A percentile compares a stretch with the other conserved stretches of the same genome.
These are phyloP conservation scores for Lasioglossum leucozonium DNA, from an alignment of 2,888 invertebrate species.

Conservation along the genomic window DNA sequence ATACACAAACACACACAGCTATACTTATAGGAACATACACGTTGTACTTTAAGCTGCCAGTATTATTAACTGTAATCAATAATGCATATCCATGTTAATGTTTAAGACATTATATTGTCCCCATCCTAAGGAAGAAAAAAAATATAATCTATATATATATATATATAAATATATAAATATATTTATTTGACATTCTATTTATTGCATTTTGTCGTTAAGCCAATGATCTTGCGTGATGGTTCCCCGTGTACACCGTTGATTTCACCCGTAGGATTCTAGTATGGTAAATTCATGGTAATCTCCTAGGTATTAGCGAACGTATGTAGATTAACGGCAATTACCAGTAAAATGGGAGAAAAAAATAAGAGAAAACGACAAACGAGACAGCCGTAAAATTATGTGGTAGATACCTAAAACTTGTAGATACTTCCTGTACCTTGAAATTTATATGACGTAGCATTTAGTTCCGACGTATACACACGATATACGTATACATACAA, in stretches of 20 bases:
- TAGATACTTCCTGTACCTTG: conserved; percentile 83
- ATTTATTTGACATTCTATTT: conserved; percentile 76
- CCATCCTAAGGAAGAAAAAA: conserved; percentile 63
- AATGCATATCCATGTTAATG: conserved; percentile 81
- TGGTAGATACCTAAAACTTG: conserved; percentile 76
- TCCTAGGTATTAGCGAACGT: conserved; percentile 55
- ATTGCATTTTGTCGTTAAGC: conserved; percentile 69
- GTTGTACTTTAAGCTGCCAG: conserved; percentile 78
- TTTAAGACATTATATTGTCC: conserved; percentile 77
- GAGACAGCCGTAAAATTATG: conserved; percentile 65
- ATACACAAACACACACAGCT: background rate
- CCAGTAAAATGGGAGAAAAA: conserved; percentile 22
- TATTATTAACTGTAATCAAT: conserved; percentile 82
- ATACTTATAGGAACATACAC: conserved; percentile 34
- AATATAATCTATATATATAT: conserved; percentile 70
- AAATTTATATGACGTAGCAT: conserved; percentile 80
- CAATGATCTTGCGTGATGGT: conserved; percentile 57
- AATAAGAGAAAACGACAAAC: conserved; percentile 15
- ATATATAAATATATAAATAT: conserved; percentile 53
- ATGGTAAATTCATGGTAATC: conserved; percentile 71
- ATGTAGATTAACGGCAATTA: conserved; percentile 58
- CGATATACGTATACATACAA: conserved; percentile 45
- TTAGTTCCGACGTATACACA: conserved; percentile 70
- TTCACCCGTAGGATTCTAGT: conserved; percentile 74
- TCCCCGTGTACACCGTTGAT: conserved; percentile 69